Evolutionary conservation across 2,113 vertebrate species (phyloP), one percentile per base, ranked within the genome.

Genomic region (Ornithorhynchus anatinus): DNA sequence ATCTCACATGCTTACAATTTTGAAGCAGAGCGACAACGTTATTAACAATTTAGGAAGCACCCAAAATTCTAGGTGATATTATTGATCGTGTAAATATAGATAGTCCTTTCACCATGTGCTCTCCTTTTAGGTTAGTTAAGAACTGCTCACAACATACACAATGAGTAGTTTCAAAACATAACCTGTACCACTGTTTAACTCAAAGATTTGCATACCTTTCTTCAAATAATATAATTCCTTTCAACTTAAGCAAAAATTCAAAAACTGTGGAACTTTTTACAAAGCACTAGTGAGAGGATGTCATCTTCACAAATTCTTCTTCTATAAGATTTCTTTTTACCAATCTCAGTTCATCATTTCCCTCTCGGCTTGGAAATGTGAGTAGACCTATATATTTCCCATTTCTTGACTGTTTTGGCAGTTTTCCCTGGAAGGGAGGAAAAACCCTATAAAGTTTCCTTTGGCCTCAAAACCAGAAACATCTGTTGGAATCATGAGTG

Each of bases 331-430:
- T 80, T 48, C 52, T 78, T 84, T 82, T 82, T 69, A 64, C 62
- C 61, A 70, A 71, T 44, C 47, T 54, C 74, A 38, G 69, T 80
- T 80, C 77, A 82, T 77, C 72, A 74, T 86, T 82, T 84, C 68
- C 72, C 79, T 83, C 77, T 69, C 72, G 86, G 70, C 80, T 90
- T 92, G 71, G 78, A 88, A 86, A 89, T 51, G 31, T 67, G 84
- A 89, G 81, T 57, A 59, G 74, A 77, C 75, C 82, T 79, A 89
- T 89, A 81, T 77, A 86, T 92, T 93, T 90, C 87, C 80, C 67
- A 50, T 81, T 86, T 86, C 82, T 90, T 84, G 87, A 84, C 84
- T 84, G 59, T 67, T 90, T 63, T 92, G 91, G 89, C 92, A 79
- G 36, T 82, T 64, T 65, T 91, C 81, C 83, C 72, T 19, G 12